A percentile compares a stretch with the other conserved stretches of the same genome.
phyloP scores from a whole-genome alignment of 2,113 vertebrate species.

The Chascanopsetta lugubris region DNA sequence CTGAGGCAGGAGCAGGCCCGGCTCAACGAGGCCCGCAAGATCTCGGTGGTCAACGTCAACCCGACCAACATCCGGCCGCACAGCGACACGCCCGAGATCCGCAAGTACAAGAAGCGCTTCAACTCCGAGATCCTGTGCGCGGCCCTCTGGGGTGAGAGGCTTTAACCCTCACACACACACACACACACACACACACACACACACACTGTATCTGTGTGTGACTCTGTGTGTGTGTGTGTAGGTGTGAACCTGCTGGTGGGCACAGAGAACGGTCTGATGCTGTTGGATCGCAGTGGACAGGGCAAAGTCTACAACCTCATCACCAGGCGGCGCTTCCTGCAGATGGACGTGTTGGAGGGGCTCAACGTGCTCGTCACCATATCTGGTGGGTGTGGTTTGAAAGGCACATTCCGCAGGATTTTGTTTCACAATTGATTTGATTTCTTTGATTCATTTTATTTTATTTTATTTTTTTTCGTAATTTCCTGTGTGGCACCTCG shows the following conservation, averaged over 20 bases:
- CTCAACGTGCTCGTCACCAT: slow-evolving; percentile 98
- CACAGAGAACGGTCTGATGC: slow-evolving; percentile 96
- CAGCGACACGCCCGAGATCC: slow-evolving; percentile 97
- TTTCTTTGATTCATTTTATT: too few relatives aligned
- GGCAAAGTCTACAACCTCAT: slow-evolving; percentile 98
- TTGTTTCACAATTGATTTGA: too few relatives aligned
- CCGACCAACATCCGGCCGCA: slow-evolving; percentile 97
- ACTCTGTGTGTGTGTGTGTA: slow-evolving; percentile 54
- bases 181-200: background rate
- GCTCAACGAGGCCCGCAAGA: slow-evolving; percentile 96
- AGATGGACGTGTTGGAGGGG: slow-evolving; percentile 98
- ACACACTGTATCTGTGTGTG: background rate
- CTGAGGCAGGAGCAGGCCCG: slow-evolving; percentile 96
- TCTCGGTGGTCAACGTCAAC: slow-evolving; percentile 98
- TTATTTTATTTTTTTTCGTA: too few relatives aligned
- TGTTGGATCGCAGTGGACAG: slow-evolving; percentile 96
- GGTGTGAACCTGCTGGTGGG: slow-evolving; percentile 97
- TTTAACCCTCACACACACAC: background rate
- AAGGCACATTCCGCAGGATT: too few relatives aligned
- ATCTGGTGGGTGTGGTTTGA: slow-evolving; percentile 86
- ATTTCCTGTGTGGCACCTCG: too few relatives aligned
- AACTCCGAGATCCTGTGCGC: slow-evolving; percentile 98
- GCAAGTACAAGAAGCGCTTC: slow-evolving; percentile 99
- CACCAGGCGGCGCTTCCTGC: slow-evolving; percentile 93
- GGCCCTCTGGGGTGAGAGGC: slow-evolving; percentile 90